phyloP scores from a whole-genome alignment of 2,113 vertebrate genomes.

The Carassius auratus region DNA sequence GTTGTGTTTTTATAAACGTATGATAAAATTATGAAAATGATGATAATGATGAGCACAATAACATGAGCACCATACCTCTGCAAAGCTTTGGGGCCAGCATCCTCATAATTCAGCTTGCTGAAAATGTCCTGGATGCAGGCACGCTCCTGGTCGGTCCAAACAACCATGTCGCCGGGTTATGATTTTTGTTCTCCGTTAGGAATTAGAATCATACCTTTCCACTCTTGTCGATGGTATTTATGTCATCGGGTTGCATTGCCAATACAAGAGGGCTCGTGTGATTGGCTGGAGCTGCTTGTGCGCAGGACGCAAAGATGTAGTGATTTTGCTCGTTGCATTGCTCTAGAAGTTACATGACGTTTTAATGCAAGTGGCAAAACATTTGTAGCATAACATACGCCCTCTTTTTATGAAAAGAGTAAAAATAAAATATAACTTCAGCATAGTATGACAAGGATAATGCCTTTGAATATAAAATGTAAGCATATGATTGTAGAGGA shows the following conservation, averaged over 20 bases:
- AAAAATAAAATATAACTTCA: not conserved
- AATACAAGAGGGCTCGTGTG: not conserved
- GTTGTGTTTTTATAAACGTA: not conserved
- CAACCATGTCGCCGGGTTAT: slow-evolving; percentile 68
- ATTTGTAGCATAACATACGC: not conserved
- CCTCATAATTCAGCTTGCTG: slow-evolving; percentile 65
- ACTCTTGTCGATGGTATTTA: slow-evolving; percentile 39
- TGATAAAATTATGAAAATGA: not conserved
- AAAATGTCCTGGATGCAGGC: slow-evolving; percentile 66
- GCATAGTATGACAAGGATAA: not conserved
- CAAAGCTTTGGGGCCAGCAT: slow-evolving; percentile 69
- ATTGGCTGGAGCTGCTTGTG: not conserved
- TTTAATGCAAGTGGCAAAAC: not conserved
- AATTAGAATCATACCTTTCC: slow-evolving; percentile 12
- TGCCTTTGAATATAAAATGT: not conserved
- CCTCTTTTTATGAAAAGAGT: not conserved
- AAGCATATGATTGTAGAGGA: not conserved
- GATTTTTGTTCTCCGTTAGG: slow-evolving; percentile 39
- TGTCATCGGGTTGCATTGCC: not conserved
- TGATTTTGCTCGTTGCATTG: not conserved
- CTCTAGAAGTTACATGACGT: not conserved
- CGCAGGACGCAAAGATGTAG: not conserved
- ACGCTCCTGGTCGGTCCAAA: slow-evolving; percentile 71
- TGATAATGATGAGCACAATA: not conserved
- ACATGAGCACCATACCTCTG: slow-evolving; percentile 59